Evolutionary conservation across 2,113 vertebrate species (phyloP).

Genomic region (Marmota monax): DNA sequence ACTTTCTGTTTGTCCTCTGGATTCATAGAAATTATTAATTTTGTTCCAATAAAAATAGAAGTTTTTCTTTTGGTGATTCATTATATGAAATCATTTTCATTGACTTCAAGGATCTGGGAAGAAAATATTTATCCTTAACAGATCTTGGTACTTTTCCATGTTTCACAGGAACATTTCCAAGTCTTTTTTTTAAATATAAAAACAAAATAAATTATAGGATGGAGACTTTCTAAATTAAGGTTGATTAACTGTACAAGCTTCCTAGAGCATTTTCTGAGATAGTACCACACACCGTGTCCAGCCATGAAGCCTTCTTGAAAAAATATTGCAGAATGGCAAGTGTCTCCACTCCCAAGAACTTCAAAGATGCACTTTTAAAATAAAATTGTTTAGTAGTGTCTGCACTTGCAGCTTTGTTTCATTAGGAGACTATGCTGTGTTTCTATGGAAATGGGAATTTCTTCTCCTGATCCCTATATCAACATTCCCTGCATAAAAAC

Average conservation of each 20-base stretch:
- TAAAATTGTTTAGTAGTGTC: background rate
- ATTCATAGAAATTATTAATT: conserved; percentile 63
- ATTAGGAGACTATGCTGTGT: background rate
- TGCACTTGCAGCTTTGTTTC: conserved; percentile 25
- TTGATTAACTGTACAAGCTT: conserved; percentile 34
- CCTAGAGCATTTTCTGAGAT: conserved; percentile 44
- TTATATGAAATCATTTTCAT: conserved; percentile 69
- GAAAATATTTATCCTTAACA: conserved; percentile 70
- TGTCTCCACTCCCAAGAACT: background rate
- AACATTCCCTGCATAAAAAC: background rate
- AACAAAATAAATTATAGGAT: conserved; percentile 72
- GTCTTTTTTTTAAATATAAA: conserved; percentile 30
- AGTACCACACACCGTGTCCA: background rate
- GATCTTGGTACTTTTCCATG: conserved; percentile 68
- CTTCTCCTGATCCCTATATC: conserved; percentile 33
- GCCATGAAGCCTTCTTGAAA: background rate
- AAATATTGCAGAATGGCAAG: background rate
- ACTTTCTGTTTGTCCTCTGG: background rate
- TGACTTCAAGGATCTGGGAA: conserved; percentile 66
- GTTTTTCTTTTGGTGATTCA: conserved; percentile 66
- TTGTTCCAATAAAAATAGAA: conserved; percentile 52
- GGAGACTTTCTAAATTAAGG: conserved; percentile 46
- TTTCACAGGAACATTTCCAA: conserved; percentile 66
- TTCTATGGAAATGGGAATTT: conserved; percentile 55
- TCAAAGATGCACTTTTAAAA: background rate